Evolutionary conservation across 2,113 vertebrate species (phyloP).

Genomic region (Edolisoma coerulescens): DNA sequence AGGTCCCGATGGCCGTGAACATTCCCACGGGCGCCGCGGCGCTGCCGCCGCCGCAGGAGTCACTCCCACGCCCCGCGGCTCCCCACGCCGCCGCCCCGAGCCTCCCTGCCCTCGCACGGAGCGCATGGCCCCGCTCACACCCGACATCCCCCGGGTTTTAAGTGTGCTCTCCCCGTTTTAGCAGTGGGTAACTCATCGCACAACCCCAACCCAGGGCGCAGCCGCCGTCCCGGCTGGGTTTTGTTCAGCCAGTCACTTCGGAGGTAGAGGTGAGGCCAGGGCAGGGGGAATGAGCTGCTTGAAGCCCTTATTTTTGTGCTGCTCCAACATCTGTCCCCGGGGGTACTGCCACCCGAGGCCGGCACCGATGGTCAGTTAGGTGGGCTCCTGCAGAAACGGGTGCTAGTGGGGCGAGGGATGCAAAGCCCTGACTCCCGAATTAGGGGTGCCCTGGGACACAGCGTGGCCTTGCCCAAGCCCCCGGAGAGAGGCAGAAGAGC

Average conservation of each 20-base stretch:
- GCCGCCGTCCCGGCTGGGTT: not conserved
- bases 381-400: not conserved
- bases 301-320: not conserved
- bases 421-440: fast-evolving
- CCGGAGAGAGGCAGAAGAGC: too few relatives aligned
- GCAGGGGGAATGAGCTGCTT: not conserved
- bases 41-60: not conserved
- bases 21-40: slow-evolving; percentile 5
- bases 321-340: not conserved
- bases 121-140: fast-evolving
- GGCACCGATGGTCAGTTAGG: not conserved
- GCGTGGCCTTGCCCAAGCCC: fast-evolving
- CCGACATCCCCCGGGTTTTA: fast-evolving
- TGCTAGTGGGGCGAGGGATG: not conserved
- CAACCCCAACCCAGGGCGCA: fast-evolving
- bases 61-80: not conserved
- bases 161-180: fast-evolving
- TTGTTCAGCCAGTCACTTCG: not conserved
- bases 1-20: not conserved
- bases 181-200: fast-evolving
- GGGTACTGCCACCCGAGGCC: not conserved
- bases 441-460: not conserved
- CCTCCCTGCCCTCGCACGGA: not conserved
- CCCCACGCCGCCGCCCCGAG: not conserved
- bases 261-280: not conserved